phyloP scores from a whole-genome alignment of 2,888 invertebrate genomes.

The Peribatodes rhomboidaria region DNA sequence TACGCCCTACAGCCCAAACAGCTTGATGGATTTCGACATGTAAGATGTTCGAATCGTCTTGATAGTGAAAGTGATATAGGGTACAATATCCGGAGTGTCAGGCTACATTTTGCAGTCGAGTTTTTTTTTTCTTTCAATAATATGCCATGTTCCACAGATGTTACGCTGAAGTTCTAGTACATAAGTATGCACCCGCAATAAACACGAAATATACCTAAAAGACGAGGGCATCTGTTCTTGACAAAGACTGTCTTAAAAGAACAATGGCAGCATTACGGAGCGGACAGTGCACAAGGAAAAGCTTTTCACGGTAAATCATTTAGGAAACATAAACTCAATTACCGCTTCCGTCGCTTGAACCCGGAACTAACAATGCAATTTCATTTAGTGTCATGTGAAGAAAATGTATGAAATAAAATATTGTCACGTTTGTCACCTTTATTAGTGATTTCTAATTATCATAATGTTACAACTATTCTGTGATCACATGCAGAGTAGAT shows the following conservation, averaged over 20 bases:
- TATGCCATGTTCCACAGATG: too few species aligned
- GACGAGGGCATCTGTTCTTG: constrained; percentile 11
- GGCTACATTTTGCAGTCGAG: too few species aligned
- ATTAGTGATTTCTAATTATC: too few species aligned
- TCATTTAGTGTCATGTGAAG: neutral
- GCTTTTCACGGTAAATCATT: constrained; percentile 23
- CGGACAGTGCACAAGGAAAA: constrained; percentile 21
- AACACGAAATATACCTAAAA: neutral
- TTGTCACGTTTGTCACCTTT: too few species aligned
- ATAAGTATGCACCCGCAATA: neutral
- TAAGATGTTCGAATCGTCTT: too few species aligned
- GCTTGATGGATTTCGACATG: too few species aligned
- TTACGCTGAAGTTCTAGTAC: neutral
- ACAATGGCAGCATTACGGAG: constrained; percentile 25
- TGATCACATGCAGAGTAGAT: too few species aligned
- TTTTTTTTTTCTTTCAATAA: too few species aligned
- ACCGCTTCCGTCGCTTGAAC: constrained; percentile 7
- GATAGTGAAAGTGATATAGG: too few species aligned
- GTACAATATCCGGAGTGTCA: too few species aligned
- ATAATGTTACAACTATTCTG: too few species aligned
- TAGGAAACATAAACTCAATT: constrained; percentile 27
- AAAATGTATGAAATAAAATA: neutral
- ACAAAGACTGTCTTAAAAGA: constrained; percentile 22
- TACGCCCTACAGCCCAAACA: too few species aligned
- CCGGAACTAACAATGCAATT: neutral